Conservation (phyloP, 2,888 invertebrate genomes). For the Imbricaverruca yamaguchii region DNA sequence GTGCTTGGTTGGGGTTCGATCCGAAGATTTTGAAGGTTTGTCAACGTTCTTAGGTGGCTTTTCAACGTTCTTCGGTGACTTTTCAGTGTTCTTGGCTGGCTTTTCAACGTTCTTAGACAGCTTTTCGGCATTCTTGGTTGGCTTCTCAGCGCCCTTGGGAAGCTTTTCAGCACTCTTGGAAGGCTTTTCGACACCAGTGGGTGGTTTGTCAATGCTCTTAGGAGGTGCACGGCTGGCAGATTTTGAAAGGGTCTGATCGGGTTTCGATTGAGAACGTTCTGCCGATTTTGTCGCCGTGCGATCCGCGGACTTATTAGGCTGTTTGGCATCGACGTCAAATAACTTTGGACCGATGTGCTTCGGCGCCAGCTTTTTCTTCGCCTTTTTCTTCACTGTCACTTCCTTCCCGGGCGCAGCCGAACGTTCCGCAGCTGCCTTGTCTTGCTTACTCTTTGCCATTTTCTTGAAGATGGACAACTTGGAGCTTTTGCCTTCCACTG, state of each 20-base stretch:
- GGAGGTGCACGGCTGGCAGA: too few relatives aligned
- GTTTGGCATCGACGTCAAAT: too few relatives aligned
- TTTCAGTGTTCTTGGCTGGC: too few relatives aligned
- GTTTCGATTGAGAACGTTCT: constrained; percentile 20
- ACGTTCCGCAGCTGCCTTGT: background rate
- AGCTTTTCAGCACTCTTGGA: too few relatives aligned
- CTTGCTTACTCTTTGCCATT: constrained; percentile 27
- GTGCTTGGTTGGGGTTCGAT: background rate
- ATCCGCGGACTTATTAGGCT: constrained; percentile 20
- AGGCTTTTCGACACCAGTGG: too few relatives aligned
- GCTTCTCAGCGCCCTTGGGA: background rate
- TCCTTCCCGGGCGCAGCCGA: too few relatives aligned
- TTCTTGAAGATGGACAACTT: constrained; percentile 32
- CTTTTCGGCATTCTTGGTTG: background rate
- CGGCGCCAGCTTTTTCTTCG: constrained; percentile 30
- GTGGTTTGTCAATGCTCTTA: too few relatives aligned
- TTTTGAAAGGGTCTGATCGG: too few relatives aligned
- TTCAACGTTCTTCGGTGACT: too few relatives aligned
- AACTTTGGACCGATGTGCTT: constrained; percentile 25
- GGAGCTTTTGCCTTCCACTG: constrained; percentile 4
- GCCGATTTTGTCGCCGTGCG: constrained; percentile 22
- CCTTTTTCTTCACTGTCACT: constrained; percentile 29
- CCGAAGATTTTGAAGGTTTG: background rate
- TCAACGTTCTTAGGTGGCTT: background rate
- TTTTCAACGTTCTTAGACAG: background rate